Base-by-base conservation (phyloP, 2,888 invertebrate genomes). In the Galerucella calmariensis region DNA sequence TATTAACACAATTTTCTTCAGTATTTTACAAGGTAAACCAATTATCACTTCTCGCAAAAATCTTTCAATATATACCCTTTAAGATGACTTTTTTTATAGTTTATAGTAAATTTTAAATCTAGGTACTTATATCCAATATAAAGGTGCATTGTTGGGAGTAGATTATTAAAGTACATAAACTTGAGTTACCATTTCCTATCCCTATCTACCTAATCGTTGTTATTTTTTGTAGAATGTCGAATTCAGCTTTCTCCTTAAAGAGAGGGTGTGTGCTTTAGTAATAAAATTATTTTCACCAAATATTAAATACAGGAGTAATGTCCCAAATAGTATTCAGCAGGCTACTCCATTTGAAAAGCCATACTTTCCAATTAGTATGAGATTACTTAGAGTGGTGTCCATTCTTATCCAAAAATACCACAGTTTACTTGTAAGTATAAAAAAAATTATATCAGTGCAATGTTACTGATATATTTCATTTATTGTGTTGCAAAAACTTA, bases 201-300 rank as follows among this genome's bases (percentile, higher is more conserved):
- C n/a, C 2, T 27, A 3, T 27, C 2, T 58, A 58, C 2, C 16
- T 58, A 27, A 58, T 20, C n/a, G 24, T 41, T 62, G 58, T 66
- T 75, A 76, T 90, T 90, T 53, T 56, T 56, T 56, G 8, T 88
- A 97, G 95, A 97, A 97, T 88, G 92, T 93, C 6, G 98, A 99
- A 87, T 98, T 99, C 86, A 94, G 96, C 82, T 95, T 97, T 85
- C 88, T 99, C 51, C 87, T 99, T 71, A 99, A 98, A 87, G 99
- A 99, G 87, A 92, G 97, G 78, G 98, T 99, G 0, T 99, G 99
- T 87, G 98, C 99, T 0, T 90, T 99, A 82, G 96, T 99, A n/a
- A 99, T 99, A 79, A 96, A 98, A 87, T 89, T 99, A 75, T 99
- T 99, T 87, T 99, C 99, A 35, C 99, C 99, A 12, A 99, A 98